These are phyloP conservation scores for Botia almorhae DNA, from an alignment of 2,797 vertebrate genomes.

Conservation along the genomic window DNA sequence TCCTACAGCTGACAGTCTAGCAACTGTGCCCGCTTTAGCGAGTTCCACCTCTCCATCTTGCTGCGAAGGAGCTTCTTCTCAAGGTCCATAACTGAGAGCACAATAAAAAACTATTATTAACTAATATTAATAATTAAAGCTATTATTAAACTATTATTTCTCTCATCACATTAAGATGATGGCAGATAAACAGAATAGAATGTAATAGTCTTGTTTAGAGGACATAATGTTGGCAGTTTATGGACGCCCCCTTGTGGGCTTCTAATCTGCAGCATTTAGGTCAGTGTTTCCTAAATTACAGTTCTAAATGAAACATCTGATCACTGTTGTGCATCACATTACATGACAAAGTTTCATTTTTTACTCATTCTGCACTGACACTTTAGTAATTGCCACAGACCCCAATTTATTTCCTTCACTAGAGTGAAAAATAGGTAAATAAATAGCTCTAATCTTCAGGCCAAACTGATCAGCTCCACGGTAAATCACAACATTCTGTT, in stretches of 20 bases:
- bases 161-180: neutral
- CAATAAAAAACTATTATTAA: neutral
- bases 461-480: too few relatives aligned
- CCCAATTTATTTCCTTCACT: too few relatives aligned
- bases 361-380: too few relatives aligned
- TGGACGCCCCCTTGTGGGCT: neutral
- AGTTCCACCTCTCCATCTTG: constrained; percentile 78
- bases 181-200: neutral
- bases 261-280: neutral
- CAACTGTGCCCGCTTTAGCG: constrained; percentile 70
- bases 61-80: constrained; percentile 84
- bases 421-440: too few relatives aligned
- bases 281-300: neutral
- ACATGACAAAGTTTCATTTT: too few relatives aligned
- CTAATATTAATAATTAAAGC: too few relatives aligned
- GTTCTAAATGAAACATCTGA: too few relatives aligned
- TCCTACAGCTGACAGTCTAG: constrained; percentile 83
- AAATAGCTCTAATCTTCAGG: too few relatives aligned
- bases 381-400: too few relatives aligned
- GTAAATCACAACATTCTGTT: too few relatives aligned
- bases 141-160: neutral
- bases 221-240: neutral
- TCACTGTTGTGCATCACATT: too few relatives aligned
- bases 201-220: neutral
- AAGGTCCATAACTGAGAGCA: constrained; percentile 78